A percentile compares a stretch with the other conserved stretches of the same genome.
phyloP scores from a whole-genome alignment of 2,113 vertebrate genomes.

The Orycteropus afer region DNA sequence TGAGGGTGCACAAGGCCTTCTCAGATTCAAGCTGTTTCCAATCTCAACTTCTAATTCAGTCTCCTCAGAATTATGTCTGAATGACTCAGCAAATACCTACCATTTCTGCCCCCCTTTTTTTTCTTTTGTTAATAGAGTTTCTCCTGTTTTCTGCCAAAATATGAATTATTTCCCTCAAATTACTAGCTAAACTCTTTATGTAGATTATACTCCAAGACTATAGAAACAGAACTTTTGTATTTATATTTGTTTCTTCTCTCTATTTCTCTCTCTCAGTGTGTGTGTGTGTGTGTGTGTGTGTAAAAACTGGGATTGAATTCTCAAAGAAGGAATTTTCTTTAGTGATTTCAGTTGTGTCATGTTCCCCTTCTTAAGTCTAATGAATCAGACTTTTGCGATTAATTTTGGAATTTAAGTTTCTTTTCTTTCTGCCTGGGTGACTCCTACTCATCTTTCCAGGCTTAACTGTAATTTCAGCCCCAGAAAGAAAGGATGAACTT shows the following conservation, averaged over 20 bases:
- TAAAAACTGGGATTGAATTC: background rate
- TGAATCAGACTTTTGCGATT: conserved; percentile 27
- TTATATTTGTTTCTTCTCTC: background rate
- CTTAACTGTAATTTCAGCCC: conserved; percentile 12
- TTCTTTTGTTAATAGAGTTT: background rate
- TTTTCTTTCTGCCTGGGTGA: conserved; percentile 16
- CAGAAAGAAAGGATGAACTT: background rate
- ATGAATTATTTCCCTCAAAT: background rate
- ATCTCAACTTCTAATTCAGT: background rate
- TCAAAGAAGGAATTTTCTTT: background rate
- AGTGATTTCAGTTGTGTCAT: background rate
- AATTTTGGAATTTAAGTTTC: conserved; percentile 22
- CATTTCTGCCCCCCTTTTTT: background rate
- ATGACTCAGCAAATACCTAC: background rate
- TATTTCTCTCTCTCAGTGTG: background rate
- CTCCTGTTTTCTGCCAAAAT: background rate
- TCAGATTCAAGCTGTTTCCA: background rate
- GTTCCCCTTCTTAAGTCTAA: conserved; percentile 7
- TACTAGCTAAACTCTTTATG: background rate
- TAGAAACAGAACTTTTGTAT: background rate
- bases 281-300: accelerated
- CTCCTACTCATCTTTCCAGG: background rate
- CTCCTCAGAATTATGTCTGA: background rate
- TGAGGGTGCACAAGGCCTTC: background rate
- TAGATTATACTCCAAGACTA: background rate